Evolutionary conservation across 2,888 invertebrate species (phyloP), one percentile per base, ranked within the genome.

Genomic region (Frankliniella intonsa): DNA sequence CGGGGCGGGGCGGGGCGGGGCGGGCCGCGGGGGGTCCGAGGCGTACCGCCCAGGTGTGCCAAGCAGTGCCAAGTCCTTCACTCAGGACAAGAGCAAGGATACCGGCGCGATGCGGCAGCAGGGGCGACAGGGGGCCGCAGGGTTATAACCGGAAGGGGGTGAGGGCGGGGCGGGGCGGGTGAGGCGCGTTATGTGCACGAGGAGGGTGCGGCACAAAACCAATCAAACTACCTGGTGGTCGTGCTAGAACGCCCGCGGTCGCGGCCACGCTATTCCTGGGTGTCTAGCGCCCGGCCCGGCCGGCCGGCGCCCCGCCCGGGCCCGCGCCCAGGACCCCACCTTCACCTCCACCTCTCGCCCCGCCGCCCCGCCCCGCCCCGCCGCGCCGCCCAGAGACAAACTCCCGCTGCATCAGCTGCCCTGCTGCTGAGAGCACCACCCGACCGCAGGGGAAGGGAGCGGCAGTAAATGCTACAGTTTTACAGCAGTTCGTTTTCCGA

Each of bases 41-140:
- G 3, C 38, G 38, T 38, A 38, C 38, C 38, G 17, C 55, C 25
- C 69, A 76, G 69, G 69, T 76, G 69, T 76, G 69, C 69, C 69
- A 76, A 76, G 69, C 25, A 25, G 69, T 76, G 69, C 69, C 69
- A 76, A 76, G 69, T 76, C 69, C 69, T 76, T 76, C 69, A 76
- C 25, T 76, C 69, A 25, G 69, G 69, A 76, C 69, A 76, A 76
- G 69, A 76, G 69, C 69, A 76, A 76, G 69, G 69, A 76, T 22
- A 76, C 25, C 69, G 9, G 22, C 69, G 19, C 69, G 69, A 11
- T n/a, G 22, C n/a, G 69, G 51, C 10, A 51, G 51, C 51, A 51
- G 51, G 51, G 12, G 51, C 51, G 51, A 51, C 51, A 9, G 51
- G 69, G 69, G 22, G 65, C 65, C 9, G 65, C 3, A n/a, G 65